Base-by-base conservation (phyloP, 1,140 invertebrate genomes). In the Bombus impatiens region DNA sequence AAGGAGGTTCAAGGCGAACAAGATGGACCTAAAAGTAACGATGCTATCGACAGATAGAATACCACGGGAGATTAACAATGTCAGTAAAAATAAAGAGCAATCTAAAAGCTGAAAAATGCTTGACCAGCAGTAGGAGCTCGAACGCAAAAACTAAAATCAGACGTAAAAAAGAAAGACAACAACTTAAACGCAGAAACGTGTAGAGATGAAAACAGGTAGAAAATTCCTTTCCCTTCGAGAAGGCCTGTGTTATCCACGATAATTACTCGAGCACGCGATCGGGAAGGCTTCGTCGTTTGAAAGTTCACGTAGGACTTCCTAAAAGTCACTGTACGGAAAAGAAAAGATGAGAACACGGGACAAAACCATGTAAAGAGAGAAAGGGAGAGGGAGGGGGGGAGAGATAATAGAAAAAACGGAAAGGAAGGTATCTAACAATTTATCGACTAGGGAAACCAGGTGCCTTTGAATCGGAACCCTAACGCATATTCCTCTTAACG, bases 401-500 rank as follows among this genome's bases (percentile, higher is more conserved):
- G 59, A 65, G 47, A 67, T 9, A 40, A 44, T n/a, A 79, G 32
- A 44, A 40, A 72, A 71, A 78, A 71, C 47, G 67, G 28, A 74
- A 32, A 71, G 62, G 79, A 76, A 67, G 67, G 81, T 86, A 72
- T 18, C 76, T 42, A 80, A 37, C 78, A 65, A 90, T 88, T 88
- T 90, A 85, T 90, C 86, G 89, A 90, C 83, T 71, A 35, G 42
- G 44, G 62, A 82, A 90, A 84, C 84, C 80, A 83, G 87, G 78
- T 89, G 81, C 80, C 81, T 90, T 90, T 87, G 79, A 89, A 83
- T 89, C 87, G 87, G 35, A 67, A 78, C 77, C 88, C 68, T 42
- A 72, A 77, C 84, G 87, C 87, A 35, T 70, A 40, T 72, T 76
- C 59, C 89, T 90, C 62, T 89, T 87, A 89, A 85, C 72, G 86